A percentile compares a stretch with the other conserved stretches of the same genome.
Evolutionary conservation across 1,140 invertebrate species (phyloP).

Genomic region (Sitophilus oryzae): DNA sequence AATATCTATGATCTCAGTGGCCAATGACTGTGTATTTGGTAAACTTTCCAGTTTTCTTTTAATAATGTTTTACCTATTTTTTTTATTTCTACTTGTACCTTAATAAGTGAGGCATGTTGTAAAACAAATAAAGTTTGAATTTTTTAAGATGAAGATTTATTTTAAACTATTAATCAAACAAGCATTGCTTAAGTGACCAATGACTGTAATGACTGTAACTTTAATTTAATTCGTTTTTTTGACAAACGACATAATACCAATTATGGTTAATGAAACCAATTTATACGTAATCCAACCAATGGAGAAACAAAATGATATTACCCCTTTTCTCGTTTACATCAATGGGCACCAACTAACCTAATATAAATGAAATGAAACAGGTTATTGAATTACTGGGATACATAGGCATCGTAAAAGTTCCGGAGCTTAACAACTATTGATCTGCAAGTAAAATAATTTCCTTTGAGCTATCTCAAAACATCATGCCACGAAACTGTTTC

Average conservation of each 20-base stretch:
- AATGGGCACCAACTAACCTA: slow-evolving; percentile 7
- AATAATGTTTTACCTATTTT: too few species aligned
- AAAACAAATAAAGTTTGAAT: too few species aligned
- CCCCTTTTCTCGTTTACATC: slow-evolving; percentile 7
- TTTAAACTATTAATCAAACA: too few species aligned
- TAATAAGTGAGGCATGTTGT: too few species aligned
- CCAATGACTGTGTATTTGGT: too few species aligned
- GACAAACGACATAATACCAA: slow-evolving; percentile 4
- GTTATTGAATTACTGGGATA: slow-evolving; percentile 10
- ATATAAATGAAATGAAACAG: slow-evolving; percentile 12
- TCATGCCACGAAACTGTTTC: slow-evolving; percentile 19
- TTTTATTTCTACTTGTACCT: too few species aligned
- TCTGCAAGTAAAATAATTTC: not conserved
- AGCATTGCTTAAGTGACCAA: too few species aligned
- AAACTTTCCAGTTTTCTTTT: too few species aligned
- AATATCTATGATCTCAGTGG: too few species aligned
- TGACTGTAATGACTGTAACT: too few species aligned
- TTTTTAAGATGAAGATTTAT: too few species aligned
- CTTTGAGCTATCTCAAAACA: slow-evolving; percentile 8
- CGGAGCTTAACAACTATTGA: slow-evolving; percentile 14
- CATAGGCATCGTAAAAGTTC: slow-evolving; percentile 14
- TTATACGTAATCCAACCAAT: slow-evolving; percentile 13
- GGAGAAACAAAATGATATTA: slow-evolving; percentile 3
- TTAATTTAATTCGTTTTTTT: too few species aligned
- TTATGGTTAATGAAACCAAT: slow-evolving; percentile 21